Evolutionary conservation across 1,140 invertebrate genomes (phyloP).

Genomic region (Drosophila pruinosa): DNA sequence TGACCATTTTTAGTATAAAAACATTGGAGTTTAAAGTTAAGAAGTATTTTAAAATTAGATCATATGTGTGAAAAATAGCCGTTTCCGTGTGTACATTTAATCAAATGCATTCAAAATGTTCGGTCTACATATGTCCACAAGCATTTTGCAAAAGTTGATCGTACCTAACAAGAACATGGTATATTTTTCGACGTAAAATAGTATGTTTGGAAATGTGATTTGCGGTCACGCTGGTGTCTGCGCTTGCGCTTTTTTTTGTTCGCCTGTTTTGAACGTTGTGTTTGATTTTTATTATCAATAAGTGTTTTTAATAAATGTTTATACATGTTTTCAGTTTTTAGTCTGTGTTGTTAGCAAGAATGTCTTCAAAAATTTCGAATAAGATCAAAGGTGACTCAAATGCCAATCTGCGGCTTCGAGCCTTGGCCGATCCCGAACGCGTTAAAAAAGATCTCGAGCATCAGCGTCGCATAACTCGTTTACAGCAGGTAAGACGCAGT

Average conservation of each 20-base stretch:
- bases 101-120: no score
- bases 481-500: constrained; percentile 68
- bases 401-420: constrained; percentile 5
- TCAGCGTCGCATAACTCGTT: constrained; percentile 71
- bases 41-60: no score
- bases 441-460: constrained; percentile 68
- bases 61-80: no score
- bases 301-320: constrained; percentile 22
- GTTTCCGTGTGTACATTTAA: no score
- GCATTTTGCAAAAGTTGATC: no score
- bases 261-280: constrained; percentile 45
- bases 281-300: constrained; percentile 48
- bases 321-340: constrained; percentile 18
- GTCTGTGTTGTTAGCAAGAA: constrained; percentile 23
- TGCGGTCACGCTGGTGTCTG: neutral
- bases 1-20: no score
- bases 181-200: neutral
- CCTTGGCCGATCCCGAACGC: constrained; percentile 56
- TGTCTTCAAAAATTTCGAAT: constrained; percentile 47
- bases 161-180: no score
- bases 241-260: constrained; percentile 45
- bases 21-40: no score
- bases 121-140: no score
- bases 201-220: neutral
- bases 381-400: constrained; percentile 49